Evolutionary conservation across 1,140 invertebrate genomes (phyloP).

Genomic region (Leptonema lineaticorne): DNA sequence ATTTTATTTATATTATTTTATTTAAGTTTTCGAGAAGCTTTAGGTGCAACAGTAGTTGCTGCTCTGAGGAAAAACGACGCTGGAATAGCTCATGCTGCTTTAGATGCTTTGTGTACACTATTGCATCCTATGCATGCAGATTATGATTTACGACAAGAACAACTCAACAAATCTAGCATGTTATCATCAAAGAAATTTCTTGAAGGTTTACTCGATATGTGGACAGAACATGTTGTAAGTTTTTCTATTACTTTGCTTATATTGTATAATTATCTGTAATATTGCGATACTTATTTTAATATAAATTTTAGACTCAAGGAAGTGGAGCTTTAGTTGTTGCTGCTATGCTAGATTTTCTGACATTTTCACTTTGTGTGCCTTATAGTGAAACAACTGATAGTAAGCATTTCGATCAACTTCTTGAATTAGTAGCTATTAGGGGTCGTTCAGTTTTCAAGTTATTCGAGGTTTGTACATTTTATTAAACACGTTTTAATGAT

Average conservation of each 20-base stretch:
- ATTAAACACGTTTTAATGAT: not conserved
- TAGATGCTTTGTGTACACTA: constrained; percentile 96
- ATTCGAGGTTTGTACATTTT: constrained; percentile 72
- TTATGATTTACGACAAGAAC: constrained; percentile 93
- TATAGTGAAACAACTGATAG: constrained; percentile 99
- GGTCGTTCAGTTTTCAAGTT: constrained; percentile 90
- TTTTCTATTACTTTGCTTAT: constrained; percentile 16
- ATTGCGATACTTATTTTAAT: not conserved
- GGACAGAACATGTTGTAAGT: constrained; percentile 91
- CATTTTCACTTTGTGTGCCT: constrained; percentile 97
- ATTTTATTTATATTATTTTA: constrained; percentile 13
- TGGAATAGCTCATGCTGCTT: constrained; percentile 91
- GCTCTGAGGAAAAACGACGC: constrained; percentile 87
- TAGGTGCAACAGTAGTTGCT: constrained; percentile 88
- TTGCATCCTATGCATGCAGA: constrained; percentile 99
- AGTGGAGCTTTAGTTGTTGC: constrained; percentile 82
- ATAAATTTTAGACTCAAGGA: constrained; percentile 47
- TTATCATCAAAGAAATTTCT: constrained; percentile 91
- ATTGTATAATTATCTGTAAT: constrained; percentile 20
- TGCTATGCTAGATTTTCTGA: constrained; percentile 97
- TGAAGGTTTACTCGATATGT: constrained; percentile 91
- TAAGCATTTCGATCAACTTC: constrained; percentile 91
- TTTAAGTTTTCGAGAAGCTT: constrained; percentile 86
- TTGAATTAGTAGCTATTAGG: constrained; percentile 90
- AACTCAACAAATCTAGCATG: constrained; percentile 95